phyloP scores from a whole-genome alignment of 1,140 invertebrate species.

The Drosophila lini region DNA sequence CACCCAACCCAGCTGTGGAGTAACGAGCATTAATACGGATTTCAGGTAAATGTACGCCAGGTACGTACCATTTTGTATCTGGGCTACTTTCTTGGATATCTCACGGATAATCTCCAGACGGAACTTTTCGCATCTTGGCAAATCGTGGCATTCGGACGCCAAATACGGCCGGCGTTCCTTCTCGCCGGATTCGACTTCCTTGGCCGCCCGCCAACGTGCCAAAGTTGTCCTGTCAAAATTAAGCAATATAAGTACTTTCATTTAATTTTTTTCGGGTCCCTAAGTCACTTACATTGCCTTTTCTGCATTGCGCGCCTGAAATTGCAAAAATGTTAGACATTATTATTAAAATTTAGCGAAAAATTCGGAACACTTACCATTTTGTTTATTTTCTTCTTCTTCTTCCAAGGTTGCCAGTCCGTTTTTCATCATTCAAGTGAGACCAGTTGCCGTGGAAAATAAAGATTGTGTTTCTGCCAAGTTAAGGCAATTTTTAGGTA shows the following conservation, averaged over 20 bases:
- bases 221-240: conserved; percentile 92
- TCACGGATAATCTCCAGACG: conserved; percentile 98
- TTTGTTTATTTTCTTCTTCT: conserved; percentile 54
- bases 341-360: conserved; percentile 7
- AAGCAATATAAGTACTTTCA: not conserved
- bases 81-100: conserved; percentile 99
- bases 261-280: too few relatives aligned
- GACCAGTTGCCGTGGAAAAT: not conserved
- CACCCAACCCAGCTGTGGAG: conserved; percentile 94
- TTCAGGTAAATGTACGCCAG: not conserved
- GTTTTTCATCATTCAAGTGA: not conserved
- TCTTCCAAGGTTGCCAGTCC: not conserved
- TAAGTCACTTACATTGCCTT: conserved; percentile 91
- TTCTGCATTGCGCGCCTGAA: conserved; percentile 91
- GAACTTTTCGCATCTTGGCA: conserved; percentile 97
- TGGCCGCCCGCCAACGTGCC: conserved; percentile 97
- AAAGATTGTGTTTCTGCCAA: not conserved
- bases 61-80: conserved; percentile 96
- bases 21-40: not conserved
- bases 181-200: conserved; percentile 92
- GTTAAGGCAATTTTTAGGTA: not conserved
- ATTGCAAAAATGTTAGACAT: conserved; percentile 18
- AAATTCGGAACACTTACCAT: conserved; percentile 59
- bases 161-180: conserved; percentile 95
- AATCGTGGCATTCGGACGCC: conserved; percentile 95